phyloP scores from a whole-genome alignment of 2,113 vertebrate genomes.

The Scopus umbretta region DNA sequence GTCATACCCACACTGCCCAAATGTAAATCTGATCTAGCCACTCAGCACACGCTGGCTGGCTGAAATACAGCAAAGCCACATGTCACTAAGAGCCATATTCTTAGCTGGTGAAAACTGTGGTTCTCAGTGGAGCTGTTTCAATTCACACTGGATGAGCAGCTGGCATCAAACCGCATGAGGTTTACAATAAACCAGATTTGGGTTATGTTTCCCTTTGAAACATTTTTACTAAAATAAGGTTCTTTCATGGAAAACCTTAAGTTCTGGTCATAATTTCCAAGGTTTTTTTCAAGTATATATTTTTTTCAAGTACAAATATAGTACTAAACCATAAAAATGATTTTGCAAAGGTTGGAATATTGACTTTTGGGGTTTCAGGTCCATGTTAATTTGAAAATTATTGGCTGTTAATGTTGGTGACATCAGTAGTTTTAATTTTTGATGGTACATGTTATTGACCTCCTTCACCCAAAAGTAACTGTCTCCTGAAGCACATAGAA shows the following conservation, averaged over 20 bases:
- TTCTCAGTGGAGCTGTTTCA: background rate
- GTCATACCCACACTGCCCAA: background rate
- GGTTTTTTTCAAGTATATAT: background rate
- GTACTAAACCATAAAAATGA: background rate
- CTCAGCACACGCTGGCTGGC: background rate
- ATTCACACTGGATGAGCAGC: background rate
- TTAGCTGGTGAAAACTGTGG: background rate
- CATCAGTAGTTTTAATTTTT: background rate
- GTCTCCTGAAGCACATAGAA: background rate
- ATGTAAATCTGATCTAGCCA: background rate
- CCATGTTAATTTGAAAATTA: background rate
- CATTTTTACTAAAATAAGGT: background rate
- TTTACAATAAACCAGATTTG: background rate
- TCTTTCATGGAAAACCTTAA: background rate
- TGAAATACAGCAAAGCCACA: background rate
- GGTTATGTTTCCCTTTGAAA: background rate
- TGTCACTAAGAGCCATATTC: background rate
- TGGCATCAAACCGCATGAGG: background rate
- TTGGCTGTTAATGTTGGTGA: accelerated
- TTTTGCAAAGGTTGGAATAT: background rate
- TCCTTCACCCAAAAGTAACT: background rate
- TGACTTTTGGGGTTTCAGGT: background rate
- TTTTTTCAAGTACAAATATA: background rate
- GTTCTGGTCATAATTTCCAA: background rate
- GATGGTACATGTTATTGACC: background rate